phyloP scores from a whole-genome alignment of 2,888 invertebrate genomes.

The Tetranychus piercei region DNA sequence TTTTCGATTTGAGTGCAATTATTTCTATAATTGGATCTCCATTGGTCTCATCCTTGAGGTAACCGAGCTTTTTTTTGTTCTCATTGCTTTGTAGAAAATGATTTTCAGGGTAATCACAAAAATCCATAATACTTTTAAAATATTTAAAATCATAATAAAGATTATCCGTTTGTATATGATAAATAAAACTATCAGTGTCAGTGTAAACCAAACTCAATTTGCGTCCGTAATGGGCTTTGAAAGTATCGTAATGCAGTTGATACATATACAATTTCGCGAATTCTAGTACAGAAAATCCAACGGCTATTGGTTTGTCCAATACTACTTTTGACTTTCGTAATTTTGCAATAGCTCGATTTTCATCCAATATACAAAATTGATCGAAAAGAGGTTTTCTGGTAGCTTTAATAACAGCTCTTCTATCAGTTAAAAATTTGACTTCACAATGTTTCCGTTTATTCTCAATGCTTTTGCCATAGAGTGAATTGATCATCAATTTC shows the following conservation, averaged over 20 bases:
- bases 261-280: neutral
- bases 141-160: neutral
- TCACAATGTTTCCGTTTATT: conserved; percentile 27
- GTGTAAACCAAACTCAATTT: neutral
- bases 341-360: neutral
- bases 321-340: neutral
- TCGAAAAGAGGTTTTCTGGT: neutral
- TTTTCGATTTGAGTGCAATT: conserved; percentile 1
- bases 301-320: neutral
- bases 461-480: conserved; percentile 32
- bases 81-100: neutral
- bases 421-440: neutral
- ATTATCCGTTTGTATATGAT: neutral
- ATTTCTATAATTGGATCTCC: neutral
- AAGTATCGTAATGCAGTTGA: neutral
- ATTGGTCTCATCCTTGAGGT: neutral
- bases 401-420: neutral
- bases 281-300: neutral
- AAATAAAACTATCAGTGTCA: neutral
- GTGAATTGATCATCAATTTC: conserved; percentile 31
- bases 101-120: neutral
- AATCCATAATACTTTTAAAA: neutral
- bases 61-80: neutral
- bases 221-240: neutral
- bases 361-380: neutral